Conservation (phyloP, 2,113 vertebrate species). For the Motacilla tschutschensis region DNA sequence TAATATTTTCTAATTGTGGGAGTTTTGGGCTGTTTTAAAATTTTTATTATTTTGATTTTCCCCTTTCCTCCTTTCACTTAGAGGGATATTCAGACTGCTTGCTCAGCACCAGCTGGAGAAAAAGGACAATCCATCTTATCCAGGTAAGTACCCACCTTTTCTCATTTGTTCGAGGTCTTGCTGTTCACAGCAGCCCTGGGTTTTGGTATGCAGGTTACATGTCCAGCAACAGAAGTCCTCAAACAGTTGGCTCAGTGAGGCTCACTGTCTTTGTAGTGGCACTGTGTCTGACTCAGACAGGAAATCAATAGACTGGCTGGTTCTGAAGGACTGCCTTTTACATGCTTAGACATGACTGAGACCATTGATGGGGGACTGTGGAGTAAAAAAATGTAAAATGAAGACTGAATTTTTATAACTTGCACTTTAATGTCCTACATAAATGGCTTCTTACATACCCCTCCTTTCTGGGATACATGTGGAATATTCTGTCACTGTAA, state of each 20-base stretch:
- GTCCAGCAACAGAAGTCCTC: not conserved
- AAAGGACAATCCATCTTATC: slow-evolving; percentile 89
- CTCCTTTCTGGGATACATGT: not conserved
- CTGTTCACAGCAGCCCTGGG: not conserved
- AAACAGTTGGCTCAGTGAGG: not conserved
- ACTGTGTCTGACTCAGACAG: not conserved
- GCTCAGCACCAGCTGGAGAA: slow-evolving; percentile 92
- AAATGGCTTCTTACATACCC: not conserved
- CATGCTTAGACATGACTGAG: not conserved
- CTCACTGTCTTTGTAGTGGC: not conserved
- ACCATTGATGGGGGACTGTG: not conserved
- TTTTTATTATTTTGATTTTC: not conserved
- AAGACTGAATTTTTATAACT: not conserved
- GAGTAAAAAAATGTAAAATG: not conserved
- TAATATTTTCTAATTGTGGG: not conserved
- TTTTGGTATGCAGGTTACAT: not conserved
- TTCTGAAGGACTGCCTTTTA: not conserved
- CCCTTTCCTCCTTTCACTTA: slow-evolving; percentile 25
- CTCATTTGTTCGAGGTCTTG: not conserved
- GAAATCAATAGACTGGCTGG: not conserved
- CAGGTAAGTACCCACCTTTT: slow-evolving; percentile 67
- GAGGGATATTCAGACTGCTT: slow-evolving; percentile 93
- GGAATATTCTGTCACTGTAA: not conserved
- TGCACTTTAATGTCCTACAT: not conserved
- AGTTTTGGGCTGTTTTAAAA: no score